phyloP scores from a whole-genome alignment of 2,797 vertebrate genomes.

The Taeniopygia guttata region DNA sequence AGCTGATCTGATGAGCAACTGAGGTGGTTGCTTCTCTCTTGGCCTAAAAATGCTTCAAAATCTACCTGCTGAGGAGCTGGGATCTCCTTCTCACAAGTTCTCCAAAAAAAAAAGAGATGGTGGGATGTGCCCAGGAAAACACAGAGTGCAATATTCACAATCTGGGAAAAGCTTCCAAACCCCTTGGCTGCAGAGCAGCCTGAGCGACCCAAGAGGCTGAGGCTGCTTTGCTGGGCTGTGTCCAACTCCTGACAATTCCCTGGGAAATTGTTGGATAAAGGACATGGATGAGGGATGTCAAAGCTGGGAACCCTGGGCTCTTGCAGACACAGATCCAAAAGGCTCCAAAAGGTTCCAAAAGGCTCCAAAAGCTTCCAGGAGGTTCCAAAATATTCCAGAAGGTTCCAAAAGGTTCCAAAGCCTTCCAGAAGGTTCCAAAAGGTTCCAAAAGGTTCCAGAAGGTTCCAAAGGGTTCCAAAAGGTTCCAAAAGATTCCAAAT shows the following conservation, averaged over 20 bases:
- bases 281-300: not conserved
- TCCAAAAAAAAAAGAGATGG: not conserved
- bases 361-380: too few relatives aligned
- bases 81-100: not conserved
- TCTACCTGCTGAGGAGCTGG: not conserved
- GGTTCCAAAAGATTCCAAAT: not conserved
- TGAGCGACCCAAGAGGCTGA: not conserved
- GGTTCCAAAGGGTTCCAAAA: not conserved
- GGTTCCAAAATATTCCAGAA: not conserved
- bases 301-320: not conserved
- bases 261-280: not conserved
- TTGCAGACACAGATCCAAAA: not conserved
- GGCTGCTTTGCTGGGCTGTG: not conserved
- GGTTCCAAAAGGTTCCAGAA: not conserved
- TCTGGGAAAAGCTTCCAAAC: not conserved
- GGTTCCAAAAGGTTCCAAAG: not conserved
- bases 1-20: not conserved
- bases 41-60: not conserved
- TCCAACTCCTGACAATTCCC: not conserved
- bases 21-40: not conserved
- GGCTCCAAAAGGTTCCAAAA: not conserved
- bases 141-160: fast-evolving
- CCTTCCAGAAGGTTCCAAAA: too few relatives aligned
- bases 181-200: not conserved
- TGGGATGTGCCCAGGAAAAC: not conserved